phyloP scores from a whole-genome alignment of 2,113 vertebrate species.

The Fulmarus glacialis region DNA sequence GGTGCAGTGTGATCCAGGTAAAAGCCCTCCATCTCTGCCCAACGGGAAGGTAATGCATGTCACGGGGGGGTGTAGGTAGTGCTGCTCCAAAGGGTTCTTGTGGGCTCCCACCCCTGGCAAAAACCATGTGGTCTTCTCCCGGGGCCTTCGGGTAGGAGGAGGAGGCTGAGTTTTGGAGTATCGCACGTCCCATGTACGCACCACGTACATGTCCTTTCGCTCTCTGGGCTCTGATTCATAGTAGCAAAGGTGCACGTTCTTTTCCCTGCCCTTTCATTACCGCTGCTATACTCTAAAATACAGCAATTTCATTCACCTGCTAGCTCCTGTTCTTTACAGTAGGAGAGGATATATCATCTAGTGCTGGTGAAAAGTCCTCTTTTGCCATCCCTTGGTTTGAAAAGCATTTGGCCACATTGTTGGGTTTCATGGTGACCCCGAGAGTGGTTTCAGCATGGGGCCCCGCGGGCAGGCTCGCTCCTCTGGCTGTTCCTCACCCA shows the following conservation, averaged over 20 bases:
- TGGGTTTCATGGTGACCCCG: neutral
- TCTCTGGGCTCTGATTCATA: neutral
- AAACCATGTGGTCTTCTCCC: accelerated
- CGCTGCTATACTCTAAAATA: accelerated
- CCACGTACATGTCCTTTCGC: accelerated
- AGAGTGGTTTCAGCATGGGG: neutral
- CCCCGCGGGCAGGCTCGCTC: accelerated
- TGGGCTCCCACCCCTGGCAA: neutral
- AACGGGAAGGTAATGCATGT: accelerated
- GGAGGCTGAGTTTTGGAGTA: neutral
- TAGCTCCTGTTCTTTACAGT: neutral
- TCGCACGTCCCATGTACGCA: accelerated
- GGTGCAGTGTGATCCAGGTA: accelerated
- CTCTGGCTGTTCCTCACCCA: accelerated
- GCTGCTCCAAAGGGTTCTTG: neutral
- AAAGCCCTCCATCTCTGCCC: accelerated
- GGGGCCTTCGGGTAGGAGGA: neutral
- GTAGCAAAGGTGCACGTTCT: neutral
- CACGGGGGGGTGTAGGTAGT: accelerated
- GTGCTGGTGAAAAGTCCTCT: neutral
- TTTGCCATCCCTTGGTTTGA: neutral
- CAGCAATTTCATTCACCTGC: neutral
- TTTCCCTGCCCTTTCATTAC: neutral
- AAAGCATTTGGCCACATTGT: neutral
- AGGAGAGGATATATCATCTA: neutral